Conservation (phyloP, 1,140 invertebrate genomes). For the Hydropsyche tenuis region DNA sequence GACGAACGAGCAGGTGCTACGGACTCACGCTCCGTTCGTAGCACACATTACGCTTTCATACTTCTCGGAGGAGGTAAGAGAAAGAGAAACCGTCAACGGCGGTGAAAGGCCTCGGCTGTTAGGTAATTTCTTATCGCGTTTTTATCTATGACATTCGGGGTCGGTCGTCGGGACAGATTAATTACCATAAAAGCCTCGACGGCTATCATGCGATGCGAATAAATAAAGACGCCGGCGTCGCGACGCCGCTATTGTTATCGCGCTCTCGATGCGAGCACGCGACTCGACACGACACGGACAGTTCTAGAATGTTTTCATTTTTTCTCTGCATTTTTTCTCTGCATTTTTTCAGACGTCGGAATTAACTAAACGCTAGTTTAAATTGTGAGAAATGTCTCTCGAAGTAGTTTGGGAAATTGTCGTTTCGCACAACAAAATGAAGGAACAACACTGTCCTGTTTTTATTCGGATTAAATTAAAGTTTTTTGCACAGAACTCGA, state of each 20-base stretch:
- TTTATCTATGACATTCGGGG: conserved; percentile 29
- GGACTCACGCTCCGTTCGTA: background rate
- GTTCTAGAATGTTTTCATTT: too few species aligned
- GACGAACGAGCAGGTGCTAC: background rate
- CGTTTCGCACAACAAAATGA: too few species aligned
- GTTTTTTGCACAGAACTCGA: too few species aligned
- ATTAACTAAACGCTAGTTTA: too few species aligned
- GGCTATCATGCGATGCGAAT: conserved; percentile 31
- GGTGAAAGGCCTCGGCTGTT: background rate
- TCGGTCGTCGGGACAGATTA: conserved; percentile 23
- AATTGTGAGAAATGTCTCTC: too few species aligned
- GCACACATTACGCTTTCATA: background rate
- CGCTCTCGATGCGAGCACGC: conserved; percentile 10
- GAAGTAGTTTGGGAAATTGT: too few species aligned
- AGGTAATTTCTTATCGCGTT: conserved; percentile 20
- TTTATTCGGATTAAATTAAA: too few species aligned
- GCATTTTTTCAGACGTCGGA: too few species aligned
- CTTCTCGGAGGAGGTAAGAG: conserved; percentile 22
- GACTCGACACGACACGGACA: background rate
- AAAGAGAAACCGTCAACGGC: background rate
- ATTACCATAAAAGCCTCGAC: conserved; percentile 36
- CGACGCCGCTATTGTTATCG: conserved; percentile 15
- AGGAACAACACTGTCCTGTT: too few species aligned
- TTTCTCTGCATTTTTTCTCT: too few species aligned
- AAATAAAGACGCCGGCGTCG: conserved; percentile 25